Evolutionary conservation across 2,888 invertebrate genomes (phyloP), one percentile per base, ranked within the genome.

Genomic region (Melanotus villosus): DNA sequence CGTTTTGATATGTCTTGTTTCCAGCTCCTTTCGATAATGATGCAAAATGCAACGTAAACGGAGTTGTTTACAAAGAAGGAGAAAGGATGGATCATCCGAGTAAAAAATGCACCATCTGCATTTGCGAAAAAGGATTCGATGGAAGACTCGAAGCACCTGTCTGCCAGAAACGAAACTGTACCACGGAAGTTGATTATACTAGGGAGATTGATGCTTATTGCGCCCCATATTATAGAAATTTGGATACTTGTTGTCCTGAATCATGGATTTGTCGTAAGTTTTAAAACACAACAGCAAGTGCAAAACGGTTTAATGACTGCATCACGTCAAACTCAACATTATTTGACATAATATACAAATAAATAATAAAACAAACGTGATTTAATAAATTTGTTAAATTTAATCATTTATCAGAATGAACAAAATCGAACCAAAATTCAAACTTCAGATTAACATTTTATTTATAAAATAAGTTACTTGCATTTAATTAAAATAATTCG

Each of bases 191-290:
- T 9, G 4, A n/a, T 4, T 43, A 30, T n/a, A 41, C 58, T 1
- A 18, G 23, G 6, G 23, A 41, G 18, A 58, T 58, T 16, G 19
- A 23, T 10, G 19, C 16, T 26, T 36, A 58, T 16, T 58, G 58
- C 34, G 58, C 58, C 26, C 58, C 58, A 4, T 16, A 41, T 14
- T 58, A 36, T 10, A 16, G 23, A 5, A 14, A 23, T 5, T 10
- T 0, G 36, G 26, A 58, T 14, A 5, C 12, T 2, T 58, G 58
- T 19, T 58, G 58, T 26, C 58, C 58, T 2, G 6, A 14, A 7
- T 14, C 58, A 16, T 58, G 58, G 58, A 26, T 58, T 58, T 58
- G 58, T 26, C 58, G 58, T 58, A 41, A 58, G 58, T 58, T 14
- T 26, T 7, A 14, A 5, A 4, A 38, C n/a, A n/a, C 3, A 38